phyloP scores from a whole-genome alignment of 2,113 vertebrate genomes.

The Megaptera novaeangliae region DNA sequence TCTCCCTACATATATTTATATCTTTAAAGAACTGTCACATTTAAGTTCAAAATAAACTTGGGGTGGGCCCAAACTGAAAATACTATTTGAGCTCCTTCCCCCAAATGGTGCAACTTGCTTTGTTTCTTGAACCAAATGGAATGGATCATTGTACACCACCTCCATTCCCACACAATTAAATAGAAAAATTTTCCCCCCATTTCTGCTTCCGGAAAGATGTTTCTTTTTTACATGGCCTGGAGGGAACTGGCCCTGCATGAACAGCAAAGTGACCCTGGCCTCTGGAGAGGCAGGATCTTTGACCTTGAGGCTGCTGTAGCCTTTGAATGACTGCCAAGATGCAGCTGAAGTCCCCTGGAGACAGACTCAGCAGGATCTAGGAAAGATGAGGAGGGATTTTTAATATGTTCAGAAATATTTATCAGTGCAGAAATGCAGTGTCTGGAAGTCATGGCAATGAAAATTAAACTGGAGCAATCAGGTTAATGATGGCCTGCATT shows the following conservation, averaged over 20 bases:
- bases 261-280: not conserved
- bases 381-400: not conserved
- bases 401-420: not conserved
- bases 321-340: constrained; percentile 20
- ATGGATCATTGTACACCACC: not conserved
- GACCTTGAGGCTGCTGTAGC: not conserved
- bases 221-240: not conserved
- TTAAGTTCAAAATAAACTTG: not conserved
- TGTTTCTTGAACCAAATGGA: not conserved
- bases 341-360: not conserved
- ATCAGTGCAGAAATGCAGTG: not conserved
- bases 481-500: not conserved
- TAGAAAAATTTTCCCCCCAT: rapidly evolving
- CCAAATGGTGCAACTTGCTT: not conserved
- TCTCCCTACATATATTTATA: not conserved
- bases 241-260: not conserved
- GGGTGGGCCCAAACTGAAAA: not conserved
- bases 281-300: not conserved
- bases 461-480: not conserved
- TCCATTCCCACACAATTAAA: not conserved
- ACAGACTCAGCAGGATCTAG: not conserved
- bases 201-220: not conserved
- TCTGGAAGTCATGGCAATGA: not conserved
- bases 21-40: not conserved
- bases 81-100: not conserved